Base-by-base conservation (phyloP, 2,797 vertebrate genomes). In the Hyperoplus lanceolatus region DNA sequence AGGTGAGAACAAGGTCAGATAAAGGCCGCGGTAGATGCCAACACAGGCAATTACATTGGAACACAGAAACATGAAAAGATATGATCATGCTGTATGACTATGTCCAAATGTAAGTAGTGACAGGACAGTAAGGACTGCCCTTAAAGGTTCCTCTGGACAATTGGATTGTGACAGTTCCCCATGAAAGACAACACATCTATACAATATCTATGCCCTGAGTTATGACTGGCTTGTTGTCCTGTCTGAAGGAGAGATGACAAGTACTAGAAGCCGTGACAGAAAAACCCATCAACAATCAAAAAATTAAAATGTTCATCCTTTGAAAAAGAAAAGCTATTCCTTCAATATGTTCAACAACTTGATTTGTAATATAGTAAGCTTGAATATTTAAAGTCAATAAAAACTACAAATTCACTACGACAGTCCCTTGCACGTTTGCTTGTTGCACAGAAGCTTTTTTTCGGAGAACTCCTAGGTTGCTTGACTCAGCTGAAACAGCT, bases 1-100 rank as follows among this genome's bases (percentile, higher is more conserved):
- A 80, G 53, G 71, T 73, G 56, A 58, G 53, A 45, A 61, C 13
- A 41, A 81, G 71, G 87, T 86, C 69, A 86, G 76, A 72, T 48
- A 77, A 64, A 82, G 82, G 73, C 67, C 73, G 64, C 13, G 43
- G 49, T 50, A 39, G 56, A 79, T 57, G 56, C 29, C 62, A 79
- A 16, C 29, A 18, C 8, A 39, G 46, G 50, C 45, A 70, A 10
- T 62, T 60, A 11, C 1, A 11, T 9, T 49, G 18, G 57, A 39
- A 69, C 6, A 14, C 36, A 55, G 41, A 46, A 75, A 66, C 4
- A 41, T 6, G 6, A 2, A 41, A 7, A 7, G 43, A 38, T 15
- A 16, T 70, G 29, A 13, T n/a, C 6, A 18, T n/a, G 12, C 4
- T 1, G 1, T 69, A 45, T 14, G 51, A 49, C 18, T 18, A 63